These are phyloP conservation scores for Leptinotarsa texana DNA, from an alignment of 1,140 invertebrate species.

Conservation along the genomic window DNA sequence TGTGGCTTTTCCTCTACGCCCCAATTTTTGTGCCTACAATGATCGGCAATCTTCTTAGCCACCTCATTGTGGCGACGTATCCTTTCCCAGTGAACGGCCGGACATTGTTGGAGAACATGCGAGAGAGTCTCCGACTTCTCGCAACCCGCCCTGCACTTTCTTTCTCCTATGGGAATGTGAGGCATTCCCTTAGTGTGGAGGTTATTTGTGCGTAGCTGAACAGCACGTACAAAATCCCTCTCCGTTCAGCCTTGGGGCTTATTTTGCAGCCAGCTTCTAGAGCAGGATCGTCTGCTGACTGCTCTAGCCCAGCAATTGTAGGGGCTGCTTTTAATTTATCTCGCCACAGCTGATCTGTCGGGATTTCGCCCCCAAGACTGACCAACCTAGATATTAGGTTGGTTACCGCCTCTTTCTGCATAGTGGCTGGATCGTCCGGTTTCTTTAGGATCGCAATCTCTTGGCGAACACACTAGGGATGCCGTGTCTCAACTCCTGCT, in stretches of 20 bases:
- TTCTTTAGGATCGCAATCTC: no score
- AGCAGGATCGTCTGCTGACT: no score
- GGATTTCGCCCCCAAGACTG: no score
- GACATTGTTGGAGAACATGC: constrained; percentile 38
- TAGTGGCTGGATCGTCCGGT: no score
- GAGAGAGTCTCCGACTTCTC: constrained; percentile 27
- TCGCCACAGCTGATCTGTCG: no score
- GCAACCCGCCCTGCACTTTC: constrained; percentile 27
- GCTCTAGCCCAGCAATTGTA: no score
- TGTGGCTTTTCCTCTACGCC: no score
- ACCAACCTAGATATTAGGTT: no score
- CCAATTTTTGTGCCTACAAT: constrained; percentile 13
- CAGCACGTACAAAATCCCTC: constrained; percentile 28
- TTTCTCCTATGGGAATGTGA: not conserved
- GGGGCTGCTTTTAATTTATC: no score
- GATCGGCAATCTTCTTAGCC: constrained; percentile 7
- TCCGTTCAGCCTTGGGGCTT: constrained; percentile 26
- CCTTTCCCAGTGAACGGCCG: constrained; percentile 23
- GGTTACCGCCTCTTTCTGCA: no score
- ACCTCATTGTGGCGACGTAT: constrained; percentile 36
- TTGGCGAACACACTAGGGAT: no score
- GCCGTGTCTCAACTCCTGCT: no score
- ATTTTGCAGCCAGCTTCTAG: not conserved
- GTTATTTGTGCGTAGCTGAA: constrained; percentile 31
- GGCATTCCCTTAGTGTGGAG: constrained; percentile 14